These are phyloP conservation scores for Mustela nigripes DNA, from an alignment of 2,113 vertebrate species.

Conservation along the genomic window DNA sequence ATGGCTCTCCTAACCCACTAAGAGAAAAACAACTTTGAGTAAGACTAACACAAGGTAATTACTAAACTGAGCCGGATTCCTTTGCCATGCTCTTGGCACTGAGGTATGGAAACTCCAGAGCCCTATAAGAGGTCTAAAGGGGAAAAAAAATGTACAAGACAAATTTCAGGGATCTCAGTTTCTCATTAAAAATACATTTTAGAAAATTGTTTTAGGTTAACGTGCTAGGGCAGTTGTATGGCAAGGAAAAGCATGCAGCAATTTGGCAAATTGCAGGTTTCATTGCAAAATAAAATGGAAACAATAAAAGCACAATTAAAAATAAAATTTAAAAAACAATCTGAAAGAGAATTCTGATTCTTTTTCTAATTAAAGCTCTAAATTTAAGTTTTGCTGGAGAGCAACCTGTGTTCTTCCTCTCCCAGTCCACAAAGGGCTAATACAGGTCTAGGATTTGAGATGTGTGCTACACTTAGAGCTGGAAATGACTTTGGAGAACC, in stretches of 20 bases:
- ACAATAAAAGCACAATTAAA: constrained; percentile 53
- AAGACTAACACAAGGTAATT: neutral
- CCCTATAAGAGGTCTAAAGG: constrained; percentile 17
- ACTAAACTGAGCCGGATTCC: constrained; percentile 24
- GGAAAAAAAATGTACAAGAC: neutral
- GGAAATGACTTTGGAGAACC: neutral
- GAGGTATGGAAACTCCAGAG: constrained; percentile 50
- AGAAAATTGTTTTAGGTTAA: constrained; percentile 50
- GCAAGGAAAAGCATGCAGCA: neutral
- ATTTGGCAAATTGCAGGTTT: constrained; percentile 2
- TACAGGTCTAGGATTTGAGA: neutral
- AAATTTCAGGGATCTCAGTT: constrained; percentile 33
- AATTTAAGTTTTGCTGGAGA: neutral
- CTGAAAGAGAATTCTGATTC: constrained; percentile 14
- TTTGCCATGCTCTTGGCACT: constrained; percentile 33
- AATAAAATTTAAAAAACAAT: constrained; percentile 55
- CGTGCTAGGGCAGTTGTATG: neutral
- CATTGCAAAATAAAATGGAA: constrained; percentile 51
- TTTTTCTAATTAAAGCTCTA: constrained; percentile 60
- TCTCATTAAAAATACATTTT: constrained; percentile 73
- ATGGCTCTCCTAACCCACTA: no score
- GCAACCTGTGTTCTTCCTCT: neutral
- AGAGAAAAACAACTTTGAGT: no score
- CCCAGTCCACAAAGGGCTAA: neutral
- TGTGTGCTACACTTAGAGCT: neutral